Evolutionary conservation across 1,140 invertebrate genomes (phyloP), one percentile per base, ranked within the genome.

Genomic region (Lutraria rhynchaena): DNA sequence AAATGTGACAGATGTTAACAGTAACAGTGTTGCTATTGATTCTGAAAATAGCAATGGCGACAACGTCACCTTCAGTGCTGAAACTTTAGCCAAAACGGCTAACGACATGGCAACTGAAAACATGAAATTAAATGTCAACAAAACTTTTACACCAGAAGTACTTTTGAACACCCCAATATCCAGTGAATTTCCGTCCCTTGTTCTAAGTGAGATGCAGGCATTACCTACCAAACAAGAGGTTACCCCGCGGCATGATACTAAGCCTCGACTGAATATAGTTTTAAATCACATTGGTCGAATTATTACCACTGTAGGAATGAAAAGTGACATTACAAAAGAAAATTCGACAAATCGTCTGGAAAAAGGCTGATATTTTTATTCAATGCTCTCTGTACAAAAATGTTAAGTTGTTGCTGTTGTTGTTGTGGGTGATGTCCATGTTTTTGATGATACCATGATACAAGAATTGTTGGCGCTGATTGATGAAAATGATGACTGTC

Each of bases 221-320:
- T 7, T 22, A 15, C 15, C 44, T 49, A 19, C 63, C 0, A 67
- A 67, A 49, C 63, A 46, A 44, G 2, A 22, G 2, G 3, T n/a
- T 67, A 19, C 13, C 3, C 27, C 0, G 5, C n/a, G 24, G 22
- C 1, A n/a, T 27, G 5, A 67, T 31, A 3, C 0, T 19, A 46
- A 22, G 1, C 1, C 4, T 13, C 13, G 33, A 19, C 9, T 46
- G 44, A 49, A 46, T 46, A 51, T 24, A 46, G 1, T 24, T 67
- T 29, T 41, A 7, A 49, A 67, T 29, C 22, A 37, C 3, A 49
- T 49, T 49, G 63, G 63, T 2, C 19, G 63, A 49, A 51, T 67
- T 5, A 46, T 67, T 67, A 46, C 41, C 17, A 49, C 41, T 24
- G 63, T 31, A 29, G 63, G 49, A 67, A 29, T 46, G 27, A 67